phyloP scores from a whole-genome alignment of 2,797 vertebrate species.

The Notolabrus celidotus region DNA sequence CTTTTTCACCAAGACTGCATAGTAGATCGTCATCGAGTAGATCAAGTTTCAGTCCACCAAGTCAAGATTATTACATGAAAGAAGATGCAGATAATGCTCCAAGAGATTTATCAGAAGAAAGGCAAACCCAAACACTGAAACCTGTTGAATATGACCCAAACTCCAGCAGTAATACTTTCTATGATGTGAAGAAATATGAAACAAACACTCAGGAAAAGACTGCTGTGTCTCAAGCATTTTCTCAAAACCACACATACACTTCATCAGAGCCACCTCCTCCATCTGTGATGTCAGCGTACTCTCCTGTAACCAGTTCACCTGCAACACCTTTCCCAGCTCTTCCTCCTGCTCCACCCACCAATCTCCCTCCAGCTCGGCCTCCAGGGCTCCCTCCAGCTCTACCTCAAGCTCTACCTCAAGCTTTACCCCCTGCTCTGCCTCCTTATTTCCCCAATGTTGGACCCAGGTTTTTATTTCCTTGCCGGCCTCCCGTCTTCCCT shows the following conservation, averaged over 20 bases:
- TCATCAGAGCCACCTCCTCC: slow-evolving; percentile 1
- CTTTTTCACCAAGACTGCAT: slow-evolving; percentile 16
- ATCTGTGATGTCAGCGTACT: not conserved
- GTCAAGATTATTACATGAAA: slow-evolving; percentile 15
- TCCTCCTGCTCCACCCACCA: not conserved
- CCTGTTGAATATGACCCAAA: slow-evolving; percentile 1
- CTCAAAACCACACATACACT: slow-evolving; percentile 15
- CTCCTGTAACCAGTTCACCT: not conserved
- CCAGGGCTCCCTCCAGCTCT: slow-evolving; percentile 29
- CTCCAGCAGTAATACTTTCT: slow-evolving; percentile 4
- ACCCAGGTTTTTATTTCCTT: slow-evolving; percentile 27
- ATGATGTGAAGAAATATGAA: slow-evolving; percentile 20
- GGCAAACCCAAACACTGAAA: slow-evolving; percentile 3
- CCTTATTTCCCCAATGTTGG: slow-evolving; percentile 12
- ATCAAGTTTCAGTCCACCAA: slow-evolving; percentile 52
- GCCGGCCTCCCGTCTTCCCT: slow-evolving; percentile 29
- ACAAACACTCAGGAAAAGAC: slow-evolving; percentile 12
- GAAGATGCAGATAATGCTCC: slow-evolving; percentile 20
- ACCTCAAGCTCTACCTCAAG: not conserved
- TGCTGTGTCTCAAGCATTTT: not conserved
- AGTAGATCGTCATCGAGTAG: slow-evolving; percentile 66
- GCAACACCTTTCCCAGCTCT: not conserved
- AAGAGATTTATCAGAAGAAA: slow-evolving; percentile 4
- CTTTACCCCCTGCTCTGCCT: not conserved
- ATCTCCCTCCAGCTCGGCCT: slow-evolving; percentile 18